These are phyloP conservation scores for Cryptophagus acutangulus DNA, from an alignment of 2,888 invertebrate genomes.

Conservation along the genomic window DNA sequence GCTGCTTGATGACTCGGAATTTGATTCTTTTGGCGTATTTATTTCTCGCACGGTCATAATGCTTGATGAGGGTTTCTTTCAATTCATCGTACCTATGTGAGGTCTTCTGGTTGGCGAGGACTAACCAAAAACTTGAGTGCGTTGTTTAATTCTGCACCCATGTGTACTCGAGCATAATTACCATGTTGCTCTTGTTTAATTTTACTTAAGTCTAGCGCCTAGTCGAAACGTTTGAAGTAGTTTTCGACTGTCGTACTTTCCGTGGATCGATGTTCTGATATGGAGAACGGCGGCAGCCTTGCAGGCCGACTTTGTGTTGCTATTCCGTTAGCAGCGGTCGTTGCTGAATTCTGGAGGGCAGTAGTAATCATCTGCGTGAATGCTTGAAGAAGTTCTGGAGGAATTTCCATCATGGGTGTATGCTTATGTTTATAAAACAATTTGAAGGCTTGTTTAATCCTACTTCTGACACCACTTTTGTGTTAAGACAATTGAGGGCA, in stretches of 20 bases:
- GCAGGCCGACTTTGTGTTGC: not conserved
- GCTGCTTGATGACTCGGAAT: conserved; percentile 10
- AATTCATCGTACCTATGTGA: not conserved
- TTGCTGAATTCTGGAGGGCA: not conserved
- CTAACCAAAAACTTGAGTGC: not conserved
- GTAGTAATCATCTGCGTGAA: not conserved
- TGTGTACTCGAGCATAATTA: not conserved
- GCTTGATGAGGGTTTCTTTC: not conserved
- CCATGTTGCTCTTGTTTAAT: not conserved
- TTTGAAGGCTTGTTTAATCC: too few species aligned
- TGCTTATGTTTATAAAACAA: too few species aligned
- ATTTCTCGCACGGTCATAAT: conserved; percentile 6
- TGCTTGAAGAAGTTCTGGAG: not conserved
- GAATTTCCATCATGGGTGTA: not conserved
- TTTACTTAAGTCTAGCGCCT: not conserved
- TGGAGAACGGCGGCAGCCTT: not conserved
- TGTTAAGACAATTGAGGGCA: too few species aligned
- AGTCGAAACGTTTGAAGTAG: conserved; percentile 1
- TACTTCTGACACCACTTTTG: too few species aligned
- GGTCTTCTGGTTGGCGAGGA: not conserved
- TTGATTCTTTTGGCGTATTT: conserved; percentile 15
- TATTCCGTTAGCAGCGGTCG: too few species aligned
- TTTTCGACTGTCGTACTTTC: not conserved
- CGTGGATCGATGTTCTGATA: not conserved
- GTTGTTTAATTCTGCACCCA: conserved; percentile 1